Evolutionary conservation across 2,797 vertebrate genomes (phyloP), one percentile per base, ranked within the genome.

Genomic region (Betta splendens): DNA sequence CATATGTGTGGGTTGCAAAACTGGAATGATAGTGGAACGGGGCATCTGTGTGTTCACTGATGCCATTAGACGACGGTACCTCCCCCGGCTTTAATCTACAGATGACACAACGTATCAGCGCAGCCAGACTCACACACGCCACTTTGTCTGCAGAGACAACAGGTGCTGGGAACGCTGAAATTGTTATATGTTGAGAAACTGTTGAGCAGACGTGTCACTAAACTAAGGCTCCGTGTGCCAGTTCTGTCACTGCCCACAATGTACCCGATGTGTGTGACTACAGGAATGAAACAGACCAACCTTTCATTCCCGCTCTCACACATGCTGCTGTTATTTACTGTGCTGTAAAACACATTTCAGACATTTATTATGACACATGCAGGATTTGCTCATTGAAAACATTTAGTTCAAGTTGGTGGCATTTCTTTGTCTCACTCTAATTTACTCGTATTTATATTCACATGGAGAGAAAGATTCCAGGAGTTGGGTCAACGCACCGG

Each of bases 1-100:
- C 82, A 81, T 88, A 85, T 76, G 82, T 86, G 80, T 84, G 79
- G 83, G 85, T 68, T 83, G 80, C 72, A 83, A 83, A 86, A 69
- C 68, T 79, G 83, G 73, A 85, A 80, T 79, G 77, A 71, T 75
- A 80, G 75, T 75, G 73, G 66, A 77, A 71, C 60, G 70, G 79
- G 77, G 52, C 79, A 85, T 84, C 84, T 83, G 80, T 77, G 81
- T 54, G 60, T 75, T 70, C 73, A 77, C 31, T 57, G 74, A 69
- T 79, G 65, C 69, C 78, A 75, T 85, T 76, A 61, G 52, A 68
- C 64, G 69, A 71, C 57, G 45, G 60, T 69, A 71, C 67, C 60
- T 65, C 69, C 78, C 51, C 60, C 77, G 72, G 54, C 46, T 60
- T 56, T 67, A 75, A 77, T 81, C 80, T 73, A 69, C 78, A 85